phyloP scores from a whole-genome alignment of 1,140 invertebrate species.

The Rhopalosiphum padi region DNA sequence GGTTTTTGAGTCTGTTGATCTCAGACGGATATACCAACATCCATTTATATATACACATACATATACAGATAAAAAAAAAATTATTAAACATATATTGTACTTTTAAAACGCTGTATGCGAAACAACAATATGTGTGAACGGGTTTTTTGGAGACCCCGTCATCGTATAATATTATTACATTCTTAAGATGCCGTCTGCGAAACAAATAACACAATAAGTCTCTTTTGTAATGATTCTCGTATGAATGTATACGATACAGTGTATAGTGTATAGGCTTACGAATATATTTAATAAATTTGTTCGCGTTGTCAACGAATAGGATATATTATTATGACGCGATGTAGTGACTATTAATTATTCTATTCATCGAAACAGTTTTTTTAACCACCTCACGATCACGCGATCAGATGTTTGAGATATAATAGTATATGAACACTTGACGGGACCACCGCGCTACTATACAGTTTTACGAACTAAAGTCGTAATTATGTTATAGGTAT shows the following conservation, averaged over 20 bases:
- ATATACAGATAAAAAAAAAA: neutral
- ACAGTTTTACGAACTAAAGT: neutral
- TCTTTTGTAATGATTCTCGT: neutral
- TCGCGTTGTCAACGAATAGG: neutral
- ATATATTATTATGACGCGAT: neutral
- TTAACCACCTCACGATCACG: slow-evolving; percentile 12
- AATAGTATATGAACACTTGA: neutral
- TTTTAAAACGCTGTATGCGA: neutral
- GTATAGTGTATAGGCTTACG: neutral
- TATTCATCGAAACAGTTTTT: slow-evolving; percentile 12
- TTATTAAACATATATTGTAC: neutral
- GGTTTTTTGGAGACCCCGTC: neutral
- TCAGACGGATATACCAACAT: no score
- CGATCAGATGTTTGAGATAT: slow-evolving; percentile 9
- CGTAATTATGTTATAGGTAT: neutral
- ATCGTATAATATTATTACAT: neutral
- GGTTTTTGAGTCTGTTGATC: no score
- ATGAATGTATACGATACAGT: neutral
- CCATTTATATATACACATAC: neutral
- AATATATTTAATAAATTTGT: slow-evolving; percentile 12
- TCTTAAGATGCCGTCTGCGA: neutral
- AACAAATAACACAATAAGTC: neutral
- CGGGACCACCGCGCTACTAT: neutral
- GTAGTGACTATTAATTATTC: slow-evolving; percentile 8
- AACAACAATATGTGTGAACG: neutral